phyloP scores from a whole-genome alignment of 2,797 vertebrate species.

The Myotis pilosus region DNA sequence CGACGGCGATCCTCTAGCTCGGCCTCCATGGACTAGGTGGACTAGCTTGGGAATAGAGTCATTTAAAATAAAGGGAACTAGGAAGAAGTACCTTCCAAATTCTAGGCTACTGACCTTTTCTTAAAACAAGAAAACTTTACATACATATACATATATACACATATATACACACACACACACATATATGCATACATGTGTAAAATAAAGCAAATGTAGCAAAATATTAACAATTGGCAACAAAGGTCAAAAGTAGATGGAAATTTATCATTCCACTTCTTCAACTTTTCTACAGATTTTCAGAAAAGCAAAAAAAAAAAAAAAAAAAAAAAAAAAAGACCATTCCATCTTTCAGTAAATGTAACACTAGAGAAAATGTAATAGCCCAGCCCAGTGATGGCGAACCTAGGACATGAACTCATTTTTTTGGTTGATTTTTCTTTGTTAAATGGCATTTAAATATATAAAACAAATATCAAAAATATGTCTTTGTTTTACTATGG shows the following conservation, averaged over 20 bases:
- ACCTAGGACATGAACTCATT: too few species aligned
- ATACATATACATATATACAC: neutral
- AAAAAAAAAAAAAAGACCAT: neutral
- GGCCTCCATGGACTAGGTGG: neutral
- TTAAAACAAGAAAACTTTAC: neutral
- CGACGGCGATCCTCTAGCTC: rapidly evolving
- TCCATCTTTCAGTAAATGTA: neutral
- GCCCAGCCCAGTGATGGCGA: too few species aligned
- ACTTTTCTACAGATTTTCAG: slow-evolving; percentile 13
- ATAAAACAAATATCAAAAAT: too few species aligned
- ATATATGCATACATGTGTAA: neutral
- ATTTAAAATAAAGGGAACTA: neutral
- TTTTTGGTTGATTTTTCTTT: too few species aligned
- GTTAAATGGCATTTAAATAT: too few species aligned
- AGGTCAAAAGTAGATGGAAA: neutral
- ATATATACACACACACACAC: neutral
- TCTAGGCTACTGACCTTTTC: neutral
- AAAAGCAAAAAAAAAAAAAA: neutral
- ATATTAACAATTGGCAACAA: neutral
- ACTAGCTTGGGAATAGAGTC: neutral
- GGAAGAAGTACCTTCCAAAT: neutral
- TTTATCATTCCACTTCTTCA: neutral
- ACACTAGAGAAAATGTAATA: neutral
- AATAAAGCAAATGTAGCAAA: slow-evolving; percentile 18
- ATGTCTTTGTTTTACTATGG: too few species aligned